Conservation (phyloP, 2,888 invertebrate species). For the Vesta saturnalis region DNA sequence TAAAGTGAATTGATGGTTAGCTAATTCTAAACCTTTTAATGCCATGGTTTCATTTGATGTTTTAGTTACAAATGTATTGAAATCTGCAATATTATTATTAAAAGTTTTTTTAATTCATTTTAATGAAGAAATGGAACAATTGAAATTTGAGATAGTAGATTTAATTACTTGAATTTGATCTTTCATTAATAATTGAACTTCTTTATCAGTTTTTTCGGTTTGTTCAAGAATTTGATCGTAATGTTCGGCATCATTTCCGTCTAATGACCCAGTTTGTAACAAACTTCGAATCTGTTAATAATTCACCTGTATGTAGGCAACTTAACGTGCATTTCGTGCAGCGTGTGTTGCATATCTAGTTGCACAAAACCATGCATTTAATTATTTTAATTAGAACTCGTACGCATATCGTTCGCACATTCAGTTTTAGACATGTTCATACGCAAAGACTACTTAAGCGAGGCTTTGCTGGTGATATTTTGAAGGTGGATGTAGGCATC, state of each 20-base stretch:
- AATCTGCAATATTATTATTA: background rate
- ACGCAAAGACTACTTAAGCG: too few relatives aligned
- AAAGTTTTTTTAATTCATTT: background rate
- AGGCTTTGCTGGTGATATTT: too few relatives aligned
- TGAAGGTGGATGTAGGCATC: too few relatives aligned
- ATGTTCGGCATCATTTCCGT: background rate
- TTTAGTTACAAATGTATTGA: background rate
- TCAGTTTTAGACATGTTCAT: too few relatives aligned
- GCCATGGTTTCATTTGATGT: background rate
- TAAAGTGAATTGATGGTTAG: background rate
- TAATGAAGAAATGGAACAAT: background rate
- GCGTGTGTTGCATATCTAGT: too few relatives aligned
- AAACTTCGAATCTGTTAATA: too few relatives aligned
- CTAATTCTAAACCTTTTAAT: background rate
- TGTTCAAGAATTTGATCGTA: background rate
- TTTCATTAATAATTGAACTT: background rate
- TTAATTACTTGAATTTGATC: background rate
- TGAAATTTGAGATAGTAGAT: too few relatives aligned
- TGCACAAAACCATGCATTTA: too few relatives aligned
- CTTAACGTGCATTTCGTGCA: too few relatives aligned
- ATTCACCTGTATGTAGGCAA: too few relatives aligned
- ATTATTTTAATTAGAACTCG: too few relatives aligned
- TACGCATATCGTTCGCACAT: too few relatives aligned
- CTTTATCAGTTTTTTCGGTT: background rate
- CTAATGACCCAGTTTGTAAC: background rate